phyloP scores from a whole-genome alignment of 2,888 invertebrate species.

The Luperina testacea region DNA sequence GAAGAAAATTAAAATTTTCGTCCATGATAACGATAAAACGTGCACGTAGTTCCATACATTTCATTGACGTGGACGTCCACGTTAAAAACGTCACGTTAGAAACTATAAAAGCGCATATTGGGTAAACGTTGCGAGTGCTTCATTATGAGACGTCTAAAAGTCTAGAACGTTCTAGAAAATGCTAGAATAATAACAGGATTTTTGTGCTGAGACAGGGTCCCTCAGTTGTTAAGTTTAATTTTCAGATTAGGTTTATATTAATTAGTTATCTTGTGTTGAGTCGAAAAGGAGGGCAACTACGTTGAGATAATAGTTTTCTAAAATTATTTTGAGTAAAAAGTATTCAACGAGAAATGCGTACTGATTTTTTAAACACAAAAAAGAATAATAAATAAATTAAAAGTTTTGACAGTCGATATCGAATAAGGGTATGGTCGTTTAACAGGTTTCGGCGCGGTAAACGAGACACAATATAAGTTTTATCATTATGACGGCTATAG shows the following conservation, averaged over 20 bases:
- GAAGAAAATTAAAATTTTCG: not conserved
- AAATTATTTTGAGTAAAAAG: not conserved
- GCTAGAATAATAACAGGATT: conserved; percentile 58
- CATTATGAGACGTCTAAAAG: conserved; percentile 52
- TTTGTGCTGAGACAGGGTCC: conserved; percentile 85
- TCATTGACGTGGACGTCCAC: not conserved
- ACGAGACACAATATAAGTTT: too few species aligned
- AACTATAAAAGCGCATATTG: conserved; percentile 29
- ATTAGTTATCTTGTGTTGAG: conserved; percentile 45
- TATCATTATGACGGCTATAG: too few species aligned
- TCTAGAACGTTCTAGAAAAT: conserved; percentile 58
- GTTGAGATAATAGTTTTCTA: not conserved
- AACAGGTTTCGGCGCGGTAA: too few species aligned
- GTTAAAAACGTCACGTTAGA: not conserved
- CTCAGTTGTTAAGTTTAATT: conserved; percentile 71
- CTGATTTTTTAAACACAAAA: not conserved
- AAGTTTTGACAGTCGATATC: not conserved
- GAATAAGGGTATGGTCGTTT: not conserved
- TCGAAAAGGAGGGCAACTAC: conserved; percentile 24
- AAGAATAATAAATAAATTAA: not conserved
- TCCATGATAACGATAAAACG: not conserved
- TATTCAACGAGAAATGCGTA: not conserved
- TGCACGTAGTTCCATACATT: not conserved
- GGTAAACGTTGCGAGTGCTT: conserved; percentile 49
- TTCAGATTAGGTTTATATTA: conserved; percentile 34